Evolutionary conservation across 2,888 invertebrate genomes (phyloP).

Genomic region (Caradrina kadenii): DNA sequence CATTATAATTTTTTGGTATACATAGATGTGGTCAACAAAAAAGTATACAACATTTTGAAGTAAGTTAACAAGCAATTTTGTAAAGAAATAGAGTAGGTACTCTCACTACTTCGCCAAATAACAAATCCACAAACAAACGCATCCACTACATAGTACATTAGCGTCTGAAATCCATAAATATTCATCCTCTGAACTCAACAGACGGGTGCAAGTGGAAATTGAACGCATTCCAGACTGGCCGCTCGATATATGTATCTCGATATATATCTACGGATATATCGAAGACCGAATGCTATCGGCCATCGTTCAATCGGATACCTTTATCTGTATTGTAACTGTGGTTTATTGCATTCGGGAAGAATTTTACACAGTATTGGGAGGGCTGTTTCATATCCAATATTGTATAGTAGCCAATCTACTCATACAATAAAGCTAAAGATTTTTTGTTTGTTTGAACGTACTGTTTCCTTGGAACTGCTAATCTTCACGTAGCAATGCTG

Average conservation of each 20-base stretch:
- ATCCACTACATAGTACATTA: constrained; percentile 67
- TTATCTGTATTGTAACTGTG: constrained; percentile 44
- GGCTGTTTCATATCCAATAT: not conserved
- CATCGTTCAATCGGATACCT: constrained; percentile 47
- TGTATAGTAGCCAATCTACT: not conserved
- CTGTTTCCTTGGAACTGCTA: too few species aligned
- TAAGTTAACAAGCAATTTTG: too few species aligned
- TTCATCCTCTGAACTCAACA: constrained; percentile 73
- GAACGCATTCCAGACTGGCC: constrained; percentile 73
- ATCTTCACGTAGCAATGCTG: too few species aligned
- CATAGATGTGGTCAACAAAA: too few species aligned
- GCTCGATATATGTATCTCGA: constrained; percentile 52
- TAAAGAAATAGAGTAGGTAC: not conserved
- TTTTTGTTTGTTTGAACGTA: too few species aligned
- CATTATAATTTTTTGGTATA: too few species aligned
- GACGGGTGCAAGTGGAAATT: constrained; percentile 74
- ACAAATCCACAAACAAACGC: constrained; percentile 40
- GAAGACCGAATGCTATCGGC: constrained; percentile 49
- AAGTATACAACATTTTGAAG: too few species aligned
- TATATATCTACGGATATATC: constrained; percentile 32
- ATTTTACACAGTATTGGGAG: not conserved
- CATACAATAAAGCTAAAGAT: too few species aligned
- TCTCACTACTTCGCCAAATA: not conserved
- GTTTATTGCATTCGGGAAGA: constrained; percentile 39
- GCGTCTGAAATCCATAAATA: constrained; percentile 77